These are phyloP conservation scores for Peromyscus attwateri DNA, from an alignment of 2,797 vertebrate species.

Conservation along the genomic window DNA sequence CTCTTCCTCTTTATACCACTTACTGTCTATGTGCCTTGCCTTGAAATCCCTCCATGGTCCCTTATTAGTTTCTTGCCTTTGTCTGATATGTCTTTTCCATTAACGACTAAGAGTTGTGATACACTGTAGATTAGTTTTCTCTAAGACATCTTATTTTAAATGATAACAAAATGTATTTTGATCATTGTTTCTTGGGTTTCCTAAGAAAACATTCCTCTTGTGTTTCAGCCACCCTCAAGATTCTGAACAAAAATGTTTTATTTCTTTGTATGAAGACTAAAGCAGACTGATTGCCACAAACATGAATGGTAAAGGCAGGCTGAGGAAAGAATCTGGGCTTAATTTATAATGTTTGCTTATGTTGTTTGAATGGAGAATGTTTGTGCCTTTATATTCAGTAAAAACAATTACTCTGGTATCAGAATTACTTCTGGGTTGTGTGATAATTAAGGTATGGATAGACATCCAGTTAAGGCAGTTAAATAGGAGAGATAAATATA, in stretches of 20 bases:
- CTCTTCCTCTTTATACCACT: background rate
- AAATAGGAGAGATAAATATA: background rate
- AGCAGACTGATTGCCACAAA: background rate
- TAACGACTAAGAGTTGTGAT: background rate
- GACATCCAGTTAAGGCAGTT: background rate
- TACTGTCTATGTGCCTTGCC: background rate
- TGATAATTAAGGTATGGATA: background rate
- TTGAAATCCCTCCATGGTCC: background rate
- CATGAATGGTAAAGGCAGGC: background rate
- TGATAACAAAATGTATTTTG: background rate
- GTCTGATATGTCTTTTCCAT: background rate
- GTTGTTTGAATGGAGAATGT: background rate
- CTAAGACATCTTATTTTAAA: background rate
- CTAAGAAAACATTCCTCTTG: background rate
- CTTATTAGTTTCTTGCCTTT: background rate
- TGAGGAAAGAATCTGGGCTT: background rate
- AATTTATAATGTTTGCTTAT: background rate
- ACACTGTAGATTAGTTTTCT: background rate
- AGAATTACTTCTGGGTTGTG: background rate
- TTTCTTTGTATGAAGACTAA: background rate
- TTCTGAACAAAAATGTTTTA: background rate
- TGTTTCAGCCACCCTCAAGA: background rate
- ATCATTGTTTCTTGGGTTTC: background rate
- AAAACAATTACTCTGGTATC: background rate
- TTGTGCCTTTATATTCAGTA: background rate